Evolutionary conservation across 2,797 vertebrate species (phyloP), one percentile per base, ranked within the genome.

Genomic region (Coregonus suidteri): DNA sequence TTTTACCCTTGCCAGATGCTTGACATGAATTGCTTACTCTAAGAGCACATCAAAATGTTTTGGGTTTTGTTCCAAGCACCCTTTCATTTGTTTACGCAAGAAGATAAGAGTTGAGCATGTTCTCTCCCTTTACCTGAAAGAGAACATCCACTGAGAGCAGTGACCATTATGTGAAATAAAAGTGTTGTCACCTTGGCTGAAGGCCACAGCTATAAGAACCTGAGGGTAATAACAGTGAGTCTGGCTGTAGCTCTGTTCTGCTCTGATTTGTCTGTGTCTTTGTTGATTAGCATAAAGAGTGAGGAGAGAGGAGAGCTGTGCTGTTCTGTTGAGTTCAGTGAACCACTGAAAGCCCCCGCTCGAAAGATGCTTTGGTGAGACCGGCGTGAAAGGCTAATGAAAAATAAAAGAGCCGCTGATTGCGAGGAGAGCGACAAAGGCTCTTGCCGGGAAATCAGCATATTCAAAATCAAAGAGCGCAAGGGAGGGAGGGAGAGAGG

Each of bases 391-490:
- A 74, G 71, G 35, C 54, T 75, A 82, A 82, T 78, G 64, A 65
- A 71, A 76, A 79, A 79, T 82, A 78, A 75, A 82, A 74, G 77
- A 59, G 71, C 51, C 7, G 31, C 69, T 86, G 82, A 85, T 85
- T 86, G 84, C 79, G 79, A 77, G 79, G 81, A 85, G 82, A 80
- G 81, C 77, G 72, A 41, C 35, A n/a, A n/a, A n/a, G 67, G 16
- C 67, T 16, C 18, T 51, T 9, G 51, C 25, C 71, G 74, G 47
- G 73, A 82, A 83, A 83, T 80, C 73, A 82, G 72, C 75, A 62
- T 34, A 18, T 59, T 59, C 66, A 86, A 77, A 91, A 91, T 91
- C 87, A 89, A 88, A 84, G 79, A 67, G 82, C 71, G 62, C 1
- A 53, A 79, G 66, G 77, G 68, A 81, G 52, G 69, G 54, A 80